A percentile compares a stretch with the other conserved stretches of the same genome.
These are phyloP conservation scores for Ylistrum balloti DNA, from an alignment of 1,140 invertebrate genomes.

Conservation along the genomic window DNA sequence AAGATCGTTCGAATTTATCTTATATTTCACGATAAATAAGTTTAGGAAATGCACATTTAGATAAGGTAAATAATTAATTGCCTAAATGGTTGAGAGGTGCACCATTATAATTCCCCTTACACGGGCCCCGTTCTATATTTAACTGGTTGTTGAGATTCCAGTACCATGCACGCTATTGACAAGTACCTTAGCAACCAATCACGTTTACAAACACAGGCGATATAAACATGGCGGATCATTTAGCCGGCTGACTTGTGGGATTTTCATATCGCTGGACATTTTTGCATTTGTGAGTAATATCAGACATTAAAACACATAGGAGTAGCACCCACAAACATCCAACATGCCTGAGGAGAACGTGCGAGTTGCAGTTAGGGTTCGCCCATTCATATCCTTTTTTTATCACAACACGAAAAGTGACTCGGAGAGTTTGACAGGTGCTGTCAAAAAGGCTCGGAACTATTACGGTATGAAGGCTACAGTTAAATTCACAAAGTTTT, in stretches of 20 bases:
- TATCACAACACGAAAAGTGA: neutral
- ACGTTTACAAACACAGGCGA: slow-evolving; percentile 59
- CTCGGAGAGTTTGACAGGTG: neutral
- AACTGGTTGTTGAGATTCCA: neutral
- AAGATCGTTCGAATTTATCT: neutral
- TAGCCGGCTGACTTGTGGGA: slow-evolving; percentile 29
- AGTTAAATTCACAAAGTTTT: neutral
- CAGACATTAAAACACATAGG: neutral
- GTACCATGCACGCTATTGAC: slow-evolving; percentile 44
- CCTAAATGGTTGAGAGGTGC: no score
- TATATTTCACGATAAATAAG: neutral
- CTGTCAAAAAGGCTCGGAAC: neutral
- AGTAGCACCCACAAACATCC: slow-evolving; percentile 14
- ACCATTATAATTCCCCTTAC: neutral
- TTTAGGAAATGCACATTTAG: no score
- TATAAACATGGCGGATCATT: slow-evolving; percentile 59
- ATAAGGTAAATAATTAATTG: neutral
- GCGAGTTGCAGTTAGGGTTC: slow-evolving; percentile 85
- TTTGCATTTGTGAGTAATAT: neutral
- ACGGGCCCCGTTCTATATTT: neutral
- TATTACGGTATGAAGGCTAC: neutral
- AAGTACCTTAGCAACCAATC: slow-evolving; percentile 72
- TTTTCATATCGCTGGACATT: slow-evolving; percentile 46
- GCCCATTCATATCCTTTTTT: slow-evolving; percentile 86
- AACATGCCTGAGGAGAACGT: slow-evolving; percentile 84